A percentile compares a stretch with the other conserved stretches of the same genome.
Conservation (phyloP, 2,888 invertebrate genomes). For the Lampropteryx suffumata region DNA sequence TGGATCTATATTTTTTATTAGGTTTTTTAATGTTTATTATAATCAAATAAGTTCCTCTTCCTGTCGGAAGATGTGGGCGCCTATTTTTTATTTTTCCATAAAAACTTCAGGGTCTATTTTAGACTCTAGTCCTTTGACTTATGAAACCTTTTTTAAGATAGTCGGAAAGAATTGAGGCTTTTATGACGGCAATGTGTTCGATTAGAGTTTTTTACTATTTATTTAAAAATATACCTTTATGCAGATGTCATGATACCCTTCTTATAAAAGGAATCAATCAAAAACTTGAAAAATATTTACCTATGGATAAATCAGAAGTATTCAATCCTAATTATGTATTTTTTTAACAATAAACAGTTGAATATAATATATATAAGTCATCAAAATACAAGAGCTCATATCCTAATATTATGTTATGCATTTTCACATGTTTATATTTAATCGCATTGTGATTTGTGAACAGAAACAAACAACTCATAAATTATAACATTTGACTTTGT, state of each 20-base stretch:
- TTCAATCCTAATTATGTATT: too few relatives aligned
- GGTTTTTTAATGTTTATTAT: constrained; percentile 71
- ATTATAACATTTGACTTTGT: too few relatives aligned
- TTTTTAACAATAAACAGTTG: too few relatives aligned
- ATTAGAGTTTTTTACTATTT: constrained; percentile 59
- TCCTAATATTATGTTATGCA: too few relatives aligned
- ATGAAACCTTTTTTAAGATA: constrained; percentile 29
- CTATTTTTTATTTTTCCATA: constrained; percentile 52
- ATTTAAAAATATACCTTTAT: constrained; percentile 64
- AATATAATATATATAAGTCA: too few relatives aligned
- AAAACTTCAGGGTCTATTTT: constrained; percentile 42
- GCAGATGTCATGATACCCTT: constrained; percentile 60
- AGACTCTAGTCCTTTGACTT: constrained; percentile 38
- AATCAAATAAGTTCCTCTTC: constrained; percentile 81
- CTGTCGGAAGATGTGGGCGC: constrained; percentile 77
- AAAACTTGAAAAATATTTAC: too few relatives aligned
- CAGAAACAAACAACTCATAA: too few relatives aligned
- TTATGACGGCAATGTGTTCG: constrained; percentile 71
- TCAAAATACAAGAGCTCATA: too few relatives aligned
- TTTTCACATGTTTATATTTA: too few relatives aligned
- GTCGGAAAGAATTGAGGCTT: constrained; percentile 34
- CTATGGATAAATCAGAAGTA: too few relatives aligned
- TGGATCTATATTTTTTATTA: constrained; percentile 69
- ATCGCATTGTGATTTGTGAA: too few relatives aligned
- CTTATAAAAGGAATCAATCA: constrained; percentile 5